Base-by-base conservation (phyloP, 2,113 vertebrate species). In the Myrmophylax atrothorax region DNA sequence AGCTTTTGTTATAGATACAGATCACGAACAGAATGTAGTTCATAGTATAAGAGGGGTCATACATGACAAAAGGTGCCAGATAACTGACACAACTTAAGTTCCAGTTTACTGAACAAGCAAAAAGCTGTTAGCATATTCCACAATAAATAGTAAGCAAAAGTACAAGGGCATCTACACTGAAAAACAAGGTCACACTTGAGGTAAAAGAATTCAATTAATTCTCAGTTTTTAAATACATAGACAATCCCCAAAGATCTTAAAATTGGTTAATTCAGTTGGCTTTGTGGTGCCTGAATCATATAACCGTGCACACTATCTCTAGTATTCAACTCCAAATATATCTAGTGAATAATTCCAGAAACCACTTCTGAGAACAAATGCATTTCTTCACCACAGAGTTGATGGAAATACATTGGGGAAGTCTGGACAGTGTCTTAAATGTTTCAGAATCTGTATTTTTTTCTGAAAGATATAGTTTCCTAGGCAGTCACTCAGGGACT, bases 381-480 rank as follows among this genome's bases (percentile, higher is more conserved):
- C 31, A 68, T 60, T 76, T 86, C 42, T 81, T 79, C 53, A 69
- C 56, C 70, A n/a, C 7, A 18, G 28, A 42, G 17, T 49, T 92
- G 64, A 73, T 60, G 42, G 60, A 88, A 88, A 80, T 86, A 78
- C 40, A 40, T 10, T 63, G 50, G 28, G 56, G 33, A 84, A 67
- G 40, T 33, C 46, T 84, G 73, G 50, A 33, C 53, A 56, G 28
- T 33, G 7, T 69, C 60, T 90, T 88, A 92, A 92, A 82, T 81
- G 53, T 95, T 97, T 96, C 35, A 82, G 86, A 87, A 85, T 52
- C 72, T 56, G 5, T 84, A 62, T 47, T 78, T 94, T 94, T 75
- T 82, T 83, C 15, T 37, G 14, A 91, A 92, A 81, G 42, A 91
- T 91, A 83, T 18, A 24, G 37, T 44, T 44, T 91, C 44, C 53